Base-by-base conservation (phyloP, 2,888 invertebrate genomes). In the Oasisia sp. region DNA sequence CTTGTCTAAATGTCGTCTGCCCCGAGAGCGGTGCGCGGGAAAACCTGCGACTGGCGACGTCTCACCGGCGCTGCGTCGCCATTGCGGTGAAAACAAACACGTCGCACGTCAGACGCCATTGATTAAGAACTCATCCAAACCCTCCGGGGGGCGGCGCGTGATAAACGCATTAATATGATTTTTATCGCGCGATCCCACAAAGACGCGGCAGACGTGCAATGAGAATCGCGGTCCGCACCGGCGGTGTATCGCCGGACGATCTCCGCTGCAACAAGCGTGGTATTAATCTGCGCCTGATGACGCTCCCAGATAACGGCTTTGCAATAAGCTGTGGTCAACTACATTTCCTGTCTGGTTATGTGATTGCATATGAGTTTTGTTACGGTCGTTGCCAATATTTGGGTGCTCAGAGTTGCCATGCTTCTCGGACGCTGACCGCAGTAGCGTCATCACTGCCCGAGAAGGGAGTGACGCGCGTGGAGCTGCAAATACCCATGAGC, bases 141-240 rank as follows among this genome's bases (percentile, higher is more conserved):
- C 74, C 74, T 19, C 74, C 27, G 74, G 74, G 74, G n/a, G 7
- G n/a, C 74, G 27, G 74, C 74, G n/a, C 74, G 74, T 74, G 27
- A 74, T 74, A 74, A 74, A 74, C 74, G 74, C 27, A 74, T 74
- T 74, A 74, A 74, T 74, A 74, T 74, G 74, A 74, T 74, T 74
- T 74, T 74, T 74, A 74, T 74, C 74, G 74, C 74, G 74, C 74
- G 74, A 74, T 74, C 27, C 74, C 74, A 74, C 74, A 74, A 74
- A 74, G 74, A 74, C 74, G 74, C 74, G 27, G 74, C 27, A 74
- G 74, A 74, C 74, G 27, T 7, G 74, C 74, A 74, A 27, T n/a
- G n/a, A 74, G 74, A 74, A 74, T 27, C 5, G 2, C 74, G 74
- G 74, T 27, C 74, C 27, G 7, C 74, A 74, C 74, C 74, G 19